Evolutionary conservation across 2,113 vertebrate genomes (phyloP), one percentile per base, ranked within the genome.

Genomic region (Scophthalmus maximus): DNA sequence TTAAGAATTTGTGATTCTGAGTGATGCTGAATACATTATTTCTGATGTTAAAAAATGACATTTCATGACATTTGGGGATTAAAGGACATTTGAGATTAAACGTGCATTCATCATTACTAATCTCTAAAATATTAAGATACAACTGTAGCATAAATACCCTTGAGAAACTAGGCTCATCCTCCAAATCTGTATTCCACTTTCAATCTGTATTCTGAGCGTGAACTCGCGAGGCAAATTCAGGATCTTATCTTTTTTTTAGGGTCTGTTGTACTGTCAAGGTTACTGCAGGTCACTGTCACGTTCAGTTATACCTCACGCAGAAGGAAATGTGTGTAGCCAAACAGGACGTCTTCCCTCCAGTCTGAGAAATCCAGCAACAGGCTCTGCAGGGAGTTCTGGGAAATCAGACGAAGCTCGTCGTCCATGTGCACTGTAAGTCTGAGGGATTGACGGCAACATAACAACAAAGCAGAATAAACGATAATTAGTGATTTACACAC

Each of bases 361-460:
- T 98, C 97, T 1, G 96, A 94, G 88, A 99, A 98, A 87, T 99
- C 98, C 52, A 98, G 95, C 52, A 99, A 93, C 51, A 99, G 90
- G 58, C 98, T 98, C 90, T 99, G 98, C 71, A 99, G 93, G 78
- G 97, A 99, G 77, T 98, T 99, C 88, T 99, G 97, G 53, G 98
- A 96, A 83, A 99, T 98, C 23, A 98, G 96, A n/a, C 98, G 94
- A 51, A 99, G 95, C 73, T 99, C 98, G 81, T 99, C 96, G 44
- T 99, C 98, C 97, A 99, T 99, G 78, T 99, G 98, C 68, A 99
- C 98, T 0, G 97, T 99, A 2, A 99, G 94, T 77, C 97, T 99
- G 81, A 0, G 62, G 51, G 56, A 38, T 5, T 14, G 66, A 74
- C 7, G 67, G 18, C 8, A 67, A 44, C 18, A 66, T 4, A 22